Percentiles rank a stretch among this genome's conserved stretches.
Evolutionary conservation across 2,797 vertebrate species (phyloP).

Genomic region (Danio tinwini): DNA sequence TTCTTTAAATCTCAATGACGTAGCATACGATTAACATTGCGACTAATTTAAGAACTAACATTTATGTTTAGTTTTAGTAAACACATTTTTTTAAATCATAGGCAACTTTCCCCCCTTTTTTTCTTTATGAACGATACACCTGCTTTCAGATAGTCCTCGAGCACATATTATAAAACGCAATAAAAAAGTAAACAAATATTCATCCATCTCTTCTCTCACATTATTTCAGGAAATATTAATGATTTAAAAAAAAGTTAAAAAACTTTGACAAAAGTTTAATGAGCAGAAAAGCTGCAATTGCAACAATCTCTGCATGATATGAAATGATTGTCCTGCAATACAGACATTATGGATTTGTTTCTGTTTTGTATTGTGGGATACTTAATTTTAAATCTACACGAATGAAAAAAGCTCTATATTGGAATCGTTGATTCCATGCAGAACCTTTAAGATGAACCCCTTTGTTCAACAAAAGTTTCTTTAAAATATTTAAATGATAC

Average conservation of each 20-base stretch:
- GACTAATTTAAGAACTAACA: not conserved
- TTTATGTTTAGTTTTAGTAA: not conserved
- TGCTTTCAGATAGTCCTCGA: not conserved
- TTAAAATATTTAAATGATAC: no score
- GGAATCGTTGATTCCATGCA: no score
- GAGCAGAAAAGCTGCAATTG: not conserved
- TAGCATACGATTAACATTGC: not conserved
- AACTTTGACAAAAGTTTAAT: not conserved
- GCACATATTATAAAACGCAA: not conserved
- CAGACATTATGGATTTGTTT: not conserved
- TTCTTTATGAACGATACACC: not conserved
- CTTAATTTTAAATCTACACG: no score
- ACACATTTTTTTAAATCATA: not conserved
- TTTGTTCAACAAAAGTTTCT: no score
- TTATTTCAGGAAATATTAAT: not conserved
- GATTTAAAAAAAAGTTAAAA: not conserved
- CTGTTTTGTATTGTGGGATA: not conserved
- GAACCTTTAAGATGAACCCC: no score
- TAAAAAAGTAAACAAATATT: not conserved
- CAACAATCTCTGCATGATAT: not conserved
- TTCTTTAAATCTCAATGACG: slow-evolving; percentile 1
- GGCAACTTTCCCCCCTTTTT: not conserved
- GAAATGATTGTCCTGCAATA: not conserved
- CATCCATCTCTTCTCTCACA: not conserved
- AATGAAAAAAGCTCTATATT: no score